These are phyloP conservation scores for Acleris laterana DNA, from an alignment of 2,888 invertebrate species.

Conservation along the genomic window DNA sequence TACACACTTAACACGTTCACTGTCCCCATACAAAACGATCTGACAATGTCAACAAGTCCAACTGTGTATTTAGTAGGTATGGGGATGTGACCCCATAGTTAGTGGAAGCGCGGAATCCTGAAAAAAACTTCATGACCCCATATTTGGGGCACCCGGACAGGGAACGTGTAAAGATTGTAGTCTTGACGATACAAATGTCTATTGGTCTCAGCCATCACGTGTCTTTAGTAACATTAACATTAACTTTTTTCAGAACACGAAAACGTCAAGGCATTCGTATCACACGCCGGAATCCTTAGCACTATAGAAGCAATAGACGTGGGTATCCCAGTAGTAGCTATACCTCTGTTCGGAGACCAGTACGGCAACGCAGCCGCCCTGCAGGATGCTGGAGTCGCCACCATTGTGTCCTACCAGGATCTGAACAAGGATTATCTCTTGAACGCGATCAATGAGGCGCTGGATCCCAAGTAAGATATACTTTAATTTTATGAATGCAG, in stretches of 20 bases:
- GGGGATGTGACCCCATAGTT: too few species aligned
- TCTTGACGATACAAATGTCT: too few species aligned
- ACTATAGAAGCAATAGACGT: slow-evolving; percentile 87
- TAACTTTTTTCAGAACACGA: slow-evolving; percentile 83
- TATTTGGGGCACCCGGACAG: too few species aligned
- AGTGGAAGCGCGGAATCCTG: too few species aligned
- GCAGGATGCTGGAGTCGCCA: slow-evolving; percentile 85
- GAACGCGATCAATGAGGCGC: slow-evolving; percentile 82
- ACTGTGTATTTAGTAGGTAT: too few species aligned
- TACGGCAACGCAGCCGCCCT: slow-evolving; percentile 86
- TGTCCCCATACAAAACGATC: too few species aligned
- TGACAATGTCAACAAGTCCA: too few species aligned
- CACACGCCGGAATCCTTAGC: slow-evolving; percentile 88
- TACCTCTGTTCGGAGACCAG: slow-evolving; percentile 89
- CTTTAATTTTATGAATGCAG: background rate
- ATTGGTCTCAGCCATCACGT: too few species aligned
- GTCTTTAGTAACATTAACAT: background rate
- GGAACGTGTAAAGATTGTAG: too few species aligned
- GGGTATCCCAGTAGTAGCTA: slow-evolving; percentile 86
- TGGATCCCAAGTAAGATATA: slow-evolving; percentile 81
- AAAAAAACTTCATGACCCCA: too few species aligned
- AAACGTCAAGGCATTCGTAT: slow-evolving; percentile 87
- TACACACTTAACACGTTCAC: too few species aligned
- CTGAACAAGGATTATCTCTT: slow-evolving; percentile 83
- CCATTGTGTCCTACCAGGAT: slow-evolving; percentile 82